Conservation (phyloP, 2,113 vertebrate genomes). For the Crypturellus undulatus region DNA sequence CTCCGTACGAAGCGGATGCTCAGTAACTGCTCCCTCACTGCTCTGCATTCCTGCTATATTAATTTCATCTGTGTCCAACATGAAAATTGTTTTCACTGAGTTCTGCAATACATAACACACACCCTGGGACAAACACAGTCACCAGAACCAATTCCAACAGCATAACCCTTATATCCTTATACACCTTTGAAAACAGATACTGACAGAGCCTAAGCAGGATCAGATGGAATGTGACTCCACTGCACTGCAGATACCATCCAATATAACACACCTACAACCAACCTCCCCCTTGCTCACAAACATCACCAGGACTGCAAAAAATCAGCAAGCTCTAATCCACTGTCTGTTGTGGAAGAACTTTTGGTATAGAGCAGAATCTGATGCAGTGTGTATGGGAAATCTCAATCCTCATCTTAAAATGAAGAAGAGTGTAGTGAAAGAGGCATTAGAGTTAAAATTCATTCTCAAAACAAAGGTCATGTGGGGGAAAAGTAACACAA, state of each 20-base stretch:
- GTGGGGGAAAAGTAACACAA: neutral
- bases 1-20: neutral
- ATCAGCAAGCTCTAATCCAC: neutral
- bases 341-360: neutral
- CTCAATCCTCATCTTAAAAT: neutral
- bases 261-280: fast-evolving
- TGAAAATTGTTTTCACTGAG: neutral
- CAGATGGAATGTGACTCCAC: neutral
- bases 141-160: neutral
- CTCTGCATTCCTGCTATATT: neutral
- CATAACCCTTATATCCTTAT: neutral
- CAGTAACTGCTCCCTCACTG: neutral
- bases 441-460: neutral
- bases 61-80: neutral
- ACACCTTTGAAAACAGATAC: neutral
- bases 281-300: neutral
- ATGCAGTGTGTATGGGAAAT: neutral
- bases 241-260: neutral
- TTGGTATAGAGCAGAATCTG: neutral
- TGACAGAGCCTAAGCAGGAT: neutral
- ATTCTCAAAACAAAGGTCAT: fast-evolving
- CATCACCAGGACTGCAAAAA: neutral
- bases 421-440: neutral
- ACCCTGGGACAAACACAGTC: neutral
- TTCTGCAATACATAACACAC: neutral